Evolutionary conservation across 1,140 invertebrate species (phyloP), one percentile per base, ranked within the genome.

Genomic region (Saxidomus purpurata): DNA sequence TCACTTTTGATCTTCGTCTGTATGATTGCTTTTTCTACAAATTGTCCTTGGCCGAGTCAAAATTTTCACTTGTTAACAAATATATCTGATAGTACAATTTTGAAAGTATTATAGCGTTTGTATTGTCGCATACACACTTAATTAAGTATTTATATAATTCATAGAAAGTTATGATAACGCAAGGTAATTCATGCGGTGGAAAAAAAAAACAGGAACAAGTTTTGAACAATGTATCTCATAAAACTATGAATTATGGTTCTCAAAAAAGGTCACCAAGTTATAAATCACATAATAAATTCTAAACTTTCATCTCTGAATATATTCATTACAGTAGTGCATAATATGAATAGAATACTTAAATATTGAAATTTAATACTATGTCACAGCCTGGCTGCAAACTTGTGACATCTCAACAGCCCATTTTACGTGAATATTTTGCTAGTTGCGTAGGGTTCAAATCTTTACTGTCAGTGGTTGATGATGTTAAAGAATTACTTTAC

Each of bases 51-150:
- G 34, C 15, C 15, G n/a, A 71, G 67, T 71, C 67, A 71, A 71
- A 71, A 71, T 71, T 71, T 71, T 71, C 67, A 71, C 67, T 71
- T 38, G 34, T 71, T 71, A 36, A 71, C 67, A 71, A 71, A 38
- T 71, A 38, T 38, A 71, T 71, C 67, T 28, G 67, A 71, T 71
- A 28, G 15, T 71, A 38, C 36, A 11, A 28, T 40, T 40, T 31
- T 71, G 38, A 71, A 71, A 28, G 67, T 31, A 19, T 71, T 71
- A 71, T 71, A n/a, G 9, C 15, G 67, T 71, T 71, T 31, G 25
- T 28, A 71, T 38, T 71, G 67, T 38, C 28, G 34, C 38, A n/a
- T 71, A 28, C 67, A 71, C 67, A 71, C 34, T 71, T 71, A 38
- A 71, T 71, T 71, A 71, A 71, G 67, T 71, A 71, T 2, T 13